phyloP scores from a whole-genome alignment of 2,797 vertebrate species.

The Pangasius macronema region DNA sequence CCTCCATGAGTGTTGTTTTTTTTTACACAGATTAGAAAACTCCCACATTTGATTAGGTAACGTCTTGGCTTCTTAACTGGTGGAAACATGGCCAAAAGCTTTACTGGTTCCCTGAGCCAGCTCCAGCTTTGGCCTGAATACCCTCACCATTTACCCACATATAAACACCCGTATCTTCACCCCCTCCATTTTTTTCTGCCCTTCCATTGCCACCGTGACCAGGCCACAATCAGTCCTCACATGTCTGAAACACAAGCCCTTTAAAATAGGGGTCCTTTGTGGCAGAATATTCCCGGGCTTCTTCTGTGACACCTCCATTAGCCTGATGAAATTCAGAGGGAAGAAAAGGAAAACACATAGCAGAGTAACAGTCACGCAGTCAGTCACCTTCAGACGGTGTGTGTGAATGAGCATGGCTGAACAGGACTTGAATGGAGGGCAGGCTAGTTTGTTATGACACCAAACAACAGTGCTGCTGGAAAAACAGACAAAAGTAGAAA shows the following conservation, averaged over 20 bases:
- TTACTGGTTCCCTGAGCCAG: constrained; percentile 8
- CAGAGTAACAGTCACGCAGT: constrained; percentile 64
- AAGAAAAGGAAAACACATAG: constrained; percentile 48
- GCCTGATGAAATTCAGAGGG: constrained; percentile 33
- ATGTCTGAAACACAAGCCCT: constrained; percentile 42
- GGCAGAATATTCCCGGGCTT: constrained; percentile 12
- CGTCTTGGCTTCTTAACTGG: constrained; percentile 4
- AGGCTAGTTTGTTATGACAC: constrained; percentile 76
- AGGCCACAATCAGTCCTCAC: constrained; percentile 38
- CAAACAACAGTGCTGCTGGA: constrained; percentile 74
- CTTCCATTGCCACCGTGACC: constrained; percentile 12
- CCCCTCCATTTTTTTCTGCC: background rate
- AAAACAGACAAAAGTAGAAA: constrained; percentile 69
- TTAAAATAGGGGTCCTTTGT: constrained; percentile 41
- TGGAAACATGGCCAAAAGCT: constrained; percentile 1
- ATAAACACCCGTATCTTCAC: constrained; percentile 40
- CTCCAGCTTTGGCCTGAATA: constrained; percentile 2
- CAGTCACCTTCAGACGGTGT: constrained; percentile 62
- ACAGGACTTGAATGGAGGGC: constrained; percentile 56
- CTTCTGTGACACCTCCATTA: constrained; percentile 37
- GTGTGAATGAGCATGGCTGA: constrained; percentile 63
- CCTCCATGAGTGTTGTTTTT: background rate
- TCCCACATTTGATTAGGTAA: constrained; percentile 29
- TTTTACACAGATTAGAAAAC: constrained; percentile 12
- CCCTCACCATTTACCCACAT: constrained; percentile 25